Conservation (phyloP, 2,888 invertebrate species). For the Griposia aprilina region DNA sequence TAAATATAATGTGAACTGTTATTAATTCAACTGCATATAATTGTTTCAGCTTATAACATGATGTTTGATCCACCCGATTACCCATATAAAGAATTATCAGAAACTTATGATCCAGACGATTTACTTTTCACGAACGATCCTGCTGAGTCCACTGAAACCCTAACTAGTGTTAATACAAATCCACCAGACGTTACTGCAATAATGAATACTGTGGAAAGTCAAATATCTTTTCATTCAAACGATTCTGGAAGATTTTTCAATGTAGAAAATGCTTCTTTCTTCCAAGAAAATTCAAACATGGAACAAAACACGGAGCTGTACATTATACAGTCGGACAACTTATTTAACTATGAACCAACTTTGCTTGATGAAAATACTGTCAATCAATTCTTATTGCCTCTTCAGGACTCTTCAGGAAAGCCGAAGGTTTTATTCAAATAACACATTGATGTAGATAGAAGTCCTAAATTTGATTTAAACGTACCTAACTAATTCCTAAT, state of each 20-base stretch:
- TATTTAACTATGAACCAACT: constrained; percentile 82
- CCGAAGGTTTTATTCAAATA: constrained; percentile 70
- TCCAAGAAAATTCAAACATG: constrained; percentile 62
- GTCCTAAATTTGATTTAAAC: background rate
- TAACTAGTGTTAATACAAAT: constrained; percentile 51
- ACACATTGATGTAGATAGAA: constrained; percentile 20
- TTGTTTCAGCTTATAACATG: constrained; percentile 74
- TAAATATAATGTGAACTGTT: background rate
- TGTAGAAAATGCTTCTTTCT: constrained; percentile 72
- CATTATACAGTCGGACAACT: constrained; percentile 79
- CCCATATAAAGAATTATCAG: constrained; percentile 84
- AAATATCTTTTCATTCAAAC: constrained; percentile 79
- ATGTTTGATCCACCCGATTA: constrained; percentile 89
- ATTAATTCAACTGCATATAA: background rate
- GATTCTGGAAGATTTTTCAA: constrained; percentile 80
- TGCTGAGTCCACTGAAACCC: constrained; percentile 59
- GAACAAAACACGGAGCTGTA: constrained; percentile 74
- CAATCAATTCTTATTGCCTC: constrained; percentile 85
- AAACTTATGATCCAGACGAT: constrained; percentile 81
- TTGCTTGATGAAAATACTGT: constrained; percentile 86
- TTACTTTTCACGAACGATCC: constrained; percentile 76
- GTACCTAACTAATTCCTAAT: background rate
- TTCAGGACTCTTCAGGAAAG: constrained; percentile 74
- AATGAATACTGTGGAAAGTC: constrained; percentile 76
- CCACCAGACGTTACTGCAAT: constrained; percentile 42